Conservation (phyloP, 2,797 vertebrate genomes). For the Catostomus latipinnis region DNA sequence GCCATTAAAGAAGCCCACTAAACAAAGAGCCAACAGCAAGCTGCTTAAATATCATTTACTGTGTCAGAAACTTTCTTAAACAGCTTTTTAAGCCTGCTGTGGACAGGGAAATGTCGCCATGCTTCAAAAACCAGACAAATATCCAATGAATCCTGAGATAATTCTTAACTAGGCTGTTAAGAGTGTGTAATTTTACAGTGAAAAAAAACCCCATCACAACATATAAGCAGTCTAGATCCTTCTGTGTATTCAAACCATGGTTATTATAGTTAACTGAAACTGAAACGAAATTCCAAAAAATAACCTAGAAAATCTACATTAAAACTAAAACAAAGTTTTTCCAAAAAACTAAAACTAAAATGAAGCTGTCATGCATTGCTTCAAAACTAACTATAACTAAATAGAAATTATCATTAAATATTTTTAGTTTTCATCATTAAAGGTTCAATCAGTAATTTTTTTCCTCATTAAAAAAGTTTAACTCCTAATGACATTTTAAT, state of each 20-base stretch:
- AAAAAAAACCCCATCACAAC: background rate
- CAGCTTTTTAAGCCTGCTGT: background rate
- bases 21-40: background rate
- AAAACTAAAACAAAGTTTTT: too few species aligned
- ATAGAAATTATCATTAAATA: too few species aligned
- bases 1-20: slow-evolving; percentile 27
- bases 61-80: background rate
- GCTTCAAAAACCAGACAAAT: background rate
- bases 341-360: too few species aligned
- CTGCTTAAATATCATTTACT: background rate
- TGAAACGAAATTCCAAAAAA: too few species aligned
- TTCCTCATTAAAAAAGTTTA: too few species aligned
- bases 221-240: background rate
- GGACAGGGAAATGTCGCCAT: background rate
- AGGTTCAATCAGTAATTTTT: too few species aligned
- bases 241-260: background rate
- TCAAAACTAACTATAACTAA: too few species aligned
- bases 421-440: too few species aligned
- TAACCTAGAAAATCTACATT: too few species aligned
- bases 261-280: too few species aligned
- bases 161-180: background rate
- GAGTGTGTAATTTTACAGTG: background rate
- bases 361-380: too few species aligned
- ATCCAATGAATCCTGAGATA: background rate
- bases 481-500: too few species aligned